A percentile compares a stretch with the other conserved stretches of the same genome.
phyloP scores from a whole-genome alignment of 2,888 invertebrate genomes.

The Cosmorhoe ocellata region DNA sequence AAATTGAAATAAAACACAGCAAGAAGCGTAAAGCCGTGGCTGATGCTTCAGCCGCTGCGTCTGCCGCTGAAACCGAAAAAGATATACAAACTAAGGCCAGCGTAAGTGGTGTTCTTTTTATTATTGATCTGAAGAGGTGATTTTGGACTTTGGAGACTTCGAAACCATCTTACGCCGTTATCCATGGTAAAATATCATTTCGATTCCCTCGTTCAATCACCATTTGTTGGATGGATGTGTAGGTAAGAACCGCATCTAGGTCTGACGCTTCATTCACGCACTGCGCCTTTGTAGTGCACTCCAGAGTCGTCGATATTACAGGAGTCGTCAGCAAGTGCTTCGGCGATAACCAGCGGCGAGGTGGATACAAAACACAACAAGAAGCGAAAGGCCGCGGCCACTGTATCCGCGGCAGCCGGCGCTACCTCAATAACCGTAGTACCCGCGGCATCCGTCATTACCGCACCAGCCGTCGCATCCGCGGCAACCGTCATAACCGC shows the following conservation, averaged over 20 bases:
- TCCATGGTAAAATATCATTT: no score
- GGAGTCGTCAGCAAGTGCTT: background rate
- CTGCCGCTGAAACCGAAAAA: background rate
- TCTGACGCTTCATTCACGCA: background rate
- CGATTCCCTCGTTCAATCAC: no score
- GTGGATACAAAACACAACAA: background rate
- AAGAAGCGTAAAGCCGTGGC: constrained; percentile 12
- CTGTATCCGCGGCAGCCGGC: background rate
- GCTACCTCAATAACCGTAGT: background rate
- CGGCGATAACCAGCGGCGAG: background rate
- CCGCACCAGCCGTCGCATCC: background rate
- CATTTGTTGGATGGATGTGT: no score
- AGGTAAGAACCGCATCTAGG: no score
- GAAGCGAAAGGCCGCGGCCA: constrained; percentile 1
- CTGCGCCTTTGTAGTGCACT: constrained; percentile 4
- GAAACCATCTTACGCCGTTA: background rate
- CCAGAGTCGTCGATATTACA: constrained; percentile 6
- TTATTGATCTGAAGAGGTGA: no score
- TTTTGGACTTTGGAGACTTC: no score
- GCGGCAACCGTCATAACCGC: background rate
- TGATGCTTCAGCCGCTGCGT: constrained; percentile 7
- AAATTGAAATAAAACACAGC: constrained; percentile 11
- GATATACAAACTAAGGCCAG: background rate
- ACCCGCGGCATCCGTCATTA: no score
- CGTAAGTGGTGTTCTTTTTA: constrained; percentile 1